Conservation (phyloP, 2,888 invertebrate genomes). For the Callimorpha dominula region DNA sequence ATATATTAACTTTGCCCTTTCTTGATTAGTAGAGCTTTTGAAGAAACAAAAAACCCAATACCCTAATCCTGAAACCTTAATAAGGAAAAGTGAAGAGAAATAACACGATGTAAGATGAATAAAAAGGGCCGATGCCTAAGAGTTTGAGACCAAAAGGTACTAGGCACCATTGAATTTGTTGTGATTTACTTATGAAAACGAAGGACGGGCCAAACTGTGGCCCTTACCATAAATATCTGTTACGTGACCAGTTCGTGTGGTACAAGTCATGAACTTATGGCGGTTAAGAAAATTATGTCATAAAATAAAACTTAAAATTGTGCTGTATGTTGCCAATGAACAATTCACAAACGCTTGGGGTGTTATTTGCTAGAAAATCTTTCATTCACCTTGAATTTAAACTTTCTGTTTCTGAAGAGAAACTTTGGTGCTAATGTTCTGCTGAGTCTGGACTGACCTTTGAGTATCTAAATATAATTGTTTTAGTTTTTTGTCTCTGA, state of each 20-base stretch:
- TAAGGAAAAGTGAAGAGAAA: slow-evolving; percentile 16
- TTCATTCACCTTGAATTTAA: no score
- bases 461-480: no score
- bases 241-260: slow-evolving; percentile 40
- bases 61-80: slow-evolving; percentile 6
- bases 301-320: not conserved
- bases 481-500: no score
- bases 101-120: slow-evolving; percentile 9
- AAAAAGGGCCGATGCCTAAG: not conserved
- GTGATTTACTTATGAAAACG: slow-evolving; percentile 31
- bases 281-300: not conserved
- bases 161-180: slow-evolving; percentile 10
- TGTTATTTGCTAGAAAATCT: not conserved
- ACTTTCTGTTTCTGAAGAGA: no score
- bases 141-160: not conserved
- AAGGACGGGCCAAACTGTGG: slow-evolving; percentile 24
- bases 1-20: not conserved
- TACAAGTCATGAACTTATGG: slow-evolving; percentile 3
- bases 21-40: not conserved
- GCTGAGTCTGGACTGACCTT: no score
- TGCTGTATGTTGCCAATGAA: no score
- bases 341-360: no score
- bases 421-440: no score
- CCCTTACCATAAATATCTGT: slow-evolving; percentile 38
- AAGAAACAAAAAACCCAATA: not conserved